Evolutionary conservation across 2,113 vertebrate species (phyloP).

Genomic region (Peucedramus taeniatus): DNA sequence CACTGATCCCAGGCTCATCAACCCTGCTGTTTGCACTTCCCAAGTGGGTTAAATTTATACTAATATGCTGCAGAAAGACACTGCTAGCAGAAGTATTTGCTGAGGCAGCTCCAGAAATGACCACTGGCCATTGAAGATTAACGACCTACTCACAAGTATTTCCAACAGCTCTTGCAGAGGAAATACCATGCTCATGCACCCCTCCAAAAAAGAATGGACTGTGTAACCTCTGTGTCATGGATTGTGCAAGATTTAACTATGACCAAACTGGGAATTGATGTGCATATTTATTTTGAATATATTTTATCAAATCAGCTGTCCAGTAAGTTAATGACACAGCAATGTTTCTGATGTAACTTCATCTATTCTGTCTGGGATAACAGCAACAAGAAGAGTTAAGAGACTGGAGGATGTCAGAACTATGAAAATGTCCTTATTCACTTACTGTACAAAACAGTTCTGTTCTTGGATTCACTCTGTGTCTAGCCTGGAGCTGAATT

Average conservation of each 20-base stretch:
- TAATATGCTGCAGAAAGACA: constrained; percentile 3
- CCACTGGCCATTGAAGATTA: neutral
- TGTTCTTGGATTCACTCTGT: neutral
- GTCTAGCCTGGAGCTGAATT: neutral
- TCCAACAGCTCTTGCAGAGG: neutral
- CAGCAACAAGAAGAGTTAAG: neutral
- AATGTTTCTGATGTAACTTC: neutral
- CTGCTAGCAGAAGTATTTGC: constrained; percentile 8
- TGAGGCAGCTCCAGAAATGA: constrained; percentile 19
- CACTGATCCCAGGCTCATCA: neutral
- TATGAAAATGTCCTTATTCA: neutral
- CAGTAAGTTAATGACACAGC: neutral
- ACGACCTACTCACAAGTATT: neutral
- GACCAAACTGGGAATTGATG: neutral
- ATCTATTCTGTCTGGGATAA: neutral
- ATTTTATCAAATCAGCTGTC: neutral
- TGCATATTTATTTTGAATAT: neutral
- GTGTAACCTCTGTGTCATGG: neutral
- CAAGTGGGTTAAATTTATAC: constrained; percentile 14
- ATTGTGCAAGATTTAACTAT: neutral
- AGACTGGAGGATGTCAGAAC: neutral
- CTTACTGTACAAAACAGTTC: neutral
- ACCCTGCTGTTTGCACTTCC: neutral
- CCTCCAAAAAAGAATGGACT: neutral
- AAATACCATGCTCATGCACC: neutral